phyloP scores from a whole-genome alignment of 64 coral and sea anemone species.

The Stichodactyla mertensii region DNA sequence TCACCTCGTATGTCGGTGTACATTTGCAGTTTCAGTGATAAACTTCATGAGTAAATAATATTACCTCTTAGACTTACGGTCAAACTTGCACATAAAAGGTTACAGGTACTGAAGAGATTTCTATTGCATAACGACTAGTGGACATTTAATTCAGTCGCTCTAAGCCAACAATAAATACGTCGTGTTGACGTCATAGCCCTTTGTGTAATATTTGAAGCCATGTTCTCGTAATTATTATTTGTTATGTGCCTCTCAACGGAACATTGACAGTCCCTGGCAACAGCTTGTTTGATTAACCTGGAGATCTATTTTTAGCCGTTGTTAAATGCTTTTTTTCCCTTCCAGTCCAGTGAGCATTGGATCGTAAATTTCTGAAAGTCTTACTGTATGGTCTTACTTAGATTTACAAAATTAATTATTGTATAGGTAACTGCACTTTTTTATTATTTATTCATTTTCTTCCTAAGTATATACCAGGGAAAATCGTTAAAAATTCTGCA shows the following conservation, averaged over 20 bases:
- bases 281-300: conserved; percentile 10
- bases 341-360: neutral
- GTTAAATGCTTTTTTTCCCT: neutral
- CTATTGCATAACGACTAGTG: neutral
- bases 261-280: neutral
- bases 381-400: neutral
- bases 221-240: neutral
- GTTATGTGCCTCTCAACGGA: neutral
- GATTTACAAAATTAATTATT: neutral
- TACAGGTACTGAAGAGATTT: neutral
- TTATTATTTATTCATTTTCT: neutral
- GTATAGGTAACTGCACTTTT: neutral
- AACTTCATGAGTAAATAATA: too few species aligned
- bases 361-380: neutral
- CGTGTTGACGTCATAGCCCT: neutral
- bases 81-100: neutral
- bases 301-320: conserved; percentile 7
- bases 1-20: too few species aligned
- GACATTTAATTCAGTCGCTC: neutral
- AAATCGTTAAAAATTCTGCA: neutral
- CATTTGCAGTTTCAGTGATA: too few species aligned
- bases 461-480: neutral
- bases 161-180: neutral
- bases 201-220: neutral
- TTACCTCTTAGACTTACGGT: too few species aligned